Conservation (phyloP, 2,113 vertebrate species). For the Microtus richardsoni region DNA sequence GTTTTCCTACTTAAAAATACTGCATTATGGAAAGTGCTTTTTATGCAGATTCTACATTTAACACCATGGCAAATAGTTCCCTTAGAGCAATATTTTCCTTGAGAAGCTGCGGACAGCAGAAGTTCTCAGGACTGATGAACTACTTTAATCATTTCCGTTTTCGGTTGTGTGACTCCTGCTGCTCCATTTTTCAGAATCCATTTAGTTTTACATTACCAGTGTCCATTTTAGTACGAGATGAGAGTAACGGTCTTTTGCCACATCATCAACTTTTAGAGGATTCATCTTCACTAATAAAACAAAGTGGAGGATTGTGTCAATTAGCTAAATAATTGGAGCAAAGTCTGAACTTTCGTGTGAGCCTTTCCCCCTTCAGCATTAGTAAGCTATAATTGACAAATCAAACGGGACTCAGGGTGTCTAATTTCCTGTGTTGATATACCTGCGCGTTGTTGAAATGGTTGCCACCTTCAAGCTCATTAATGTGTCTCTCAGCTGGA, state of each 20-base stretch:
- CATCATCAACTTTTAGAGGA: conserved; percentile 67
- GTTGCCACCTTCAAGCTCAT: not conserved
- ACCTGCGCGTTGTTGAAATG: not conserved
- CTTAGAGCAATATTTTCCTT: not conserved
- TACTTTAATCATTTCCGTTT: conserved; percentile 62
- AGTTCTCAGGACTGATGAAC: conserved; percentile 41
- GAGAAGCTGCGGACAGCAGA: not conserved
- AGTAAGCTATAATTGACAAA: not conserved
- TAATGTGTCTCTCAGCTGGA: not conserved
- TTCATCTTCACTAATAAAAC: conserved; percentile 64
- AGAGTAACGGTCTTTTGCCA: conserved; percentile 51
- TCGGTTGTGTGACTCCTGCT: conserved; percentile 50
- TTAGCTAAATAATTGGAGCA: conserved; percentile 59
- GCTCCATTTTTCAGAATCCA: conserved; percentile 68
- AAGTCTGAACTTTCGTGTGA: not conserved
- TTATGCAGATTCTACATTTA: not conserved
- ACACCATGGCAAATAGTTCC: not conserved
- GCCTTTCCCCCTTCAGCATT: not conserved
- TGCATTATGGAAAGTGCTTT: not conserved
- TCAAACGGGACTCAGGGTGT: not conserved
- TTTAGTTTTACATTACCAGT: conserved; percentile 65
- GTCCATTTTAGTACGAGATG: conserved; percentile 60
- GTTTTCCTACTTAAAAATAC: conserved; percentile 16
- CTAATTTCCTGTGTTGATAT: not conserved
- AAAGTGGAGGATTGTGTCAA: conserved; percentile 45